Conservation (phyloP, 2,113 vertebrate species). For the Lamprotornis superbus region DNA sequence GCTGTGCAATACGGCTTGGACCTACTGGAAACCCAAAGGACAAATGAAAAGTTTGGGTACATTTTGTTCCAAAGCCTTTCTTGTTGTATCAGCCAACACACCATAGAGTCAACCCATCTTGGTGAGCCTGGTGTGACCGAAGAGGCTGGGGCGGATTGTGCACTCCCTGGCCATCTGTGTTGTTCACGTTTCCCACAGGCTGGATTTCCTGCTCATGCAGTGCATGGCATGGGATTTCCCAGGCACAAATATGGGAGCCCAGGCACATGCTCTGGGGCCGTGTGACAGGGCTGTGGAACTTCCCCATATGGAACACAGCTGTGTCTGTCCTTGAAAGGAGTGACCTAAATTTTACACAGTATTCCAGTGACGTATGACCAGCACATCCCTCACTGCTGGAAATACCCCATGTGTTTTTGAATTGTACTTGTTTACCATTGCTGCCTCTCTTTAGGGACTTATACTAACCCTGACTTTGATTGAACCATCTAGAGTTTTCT, state of each 20-base stretch:
- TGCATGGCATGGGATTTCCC: slow-evolving; percentile 51
- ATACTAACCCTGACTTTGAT: not conserved
- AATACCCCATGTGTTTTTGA: not conserved
- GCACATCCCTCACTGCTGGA: slow-evolving; percentile 18
- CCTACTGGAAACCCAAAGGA: not conserved
- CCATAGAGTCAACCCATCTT: not conserved
- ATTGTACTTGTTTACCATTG: slow-evolving; percentile 36
- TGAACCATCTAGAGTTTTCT: slow-evolving; percentile 12
- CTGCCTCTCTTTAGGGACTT: not conserved
- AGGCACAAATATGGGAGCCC: slow-evolving; percentile 48
- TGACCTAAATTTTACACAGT: slow-evolving; percentile 63
- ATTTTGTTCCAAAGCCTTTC: not conserved
- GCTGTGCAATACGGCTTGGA: not conserved
- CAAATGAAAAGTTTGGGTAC: not conserved
- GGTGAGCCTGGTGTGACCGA: not conserved
- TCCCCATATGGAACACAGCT: slow-evolving; percentile 64
- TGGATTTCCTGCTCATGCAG: not conserved
- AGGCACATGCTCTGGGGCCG: slow-evolving; percentile 15
- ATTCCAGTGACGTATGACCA: not conserved
- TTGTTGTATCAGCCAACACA: not conserved
- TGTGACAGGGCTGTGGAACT: slow-evolving; percentile 17
- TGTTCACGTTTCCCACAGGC: not conserved
- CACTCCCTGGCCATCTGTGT: slow-evolving; percentile 12
- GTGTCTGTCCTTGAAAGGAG: slow-evolving; percentile 45
- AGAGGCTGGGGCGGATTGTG: not conserved